These are phyloP conservation scores for Sciurus carolinensis DNA, from an alignment of 2,797 vertebrate genomes.

Conservation along the genomic window DNA sequence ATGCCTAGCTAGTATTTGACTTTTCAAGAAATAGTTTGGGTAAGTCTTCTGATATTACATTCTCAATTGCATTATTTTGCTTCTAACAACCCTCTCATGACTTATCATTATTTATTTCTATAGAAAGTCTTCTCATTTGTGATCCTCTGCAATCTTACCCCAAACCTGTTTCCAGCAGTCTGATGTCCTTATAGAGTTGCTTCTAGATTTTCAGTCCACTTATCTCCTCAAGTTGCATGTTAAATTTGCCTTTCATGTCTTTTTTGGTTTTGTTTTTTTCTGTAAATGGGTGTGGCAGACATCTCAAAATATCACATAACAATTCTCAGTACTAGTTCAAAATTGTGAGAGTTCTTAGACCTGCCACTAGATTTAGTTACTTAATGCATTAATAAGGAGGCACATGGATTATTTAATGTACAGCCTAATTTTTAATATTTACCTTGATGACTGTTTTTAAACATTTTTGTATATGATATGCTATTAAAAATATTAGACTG, in stretches of 20 bases:
- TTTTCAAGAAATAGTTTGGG: conserved; percentile 2
- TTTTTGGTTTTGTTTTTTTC: background rate
- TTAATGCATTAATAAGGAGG: background rate
- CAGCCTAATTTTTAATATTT: background rate
- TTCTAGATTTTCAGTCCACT: background rate
- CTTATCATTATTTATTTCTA: background rate
- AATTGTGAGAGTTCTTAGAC: background rate
- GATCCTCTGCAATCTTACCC: background rate
- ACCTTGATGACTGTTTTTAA: background rate
- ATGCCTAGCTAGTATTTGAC: background rate
- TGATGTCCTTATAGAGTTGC: background rate
- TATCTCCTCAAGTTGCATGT: background rate
- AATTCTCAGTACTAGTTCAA: background rate
- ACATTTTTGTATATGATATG: background rate
- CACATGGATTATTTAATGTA: background rate
- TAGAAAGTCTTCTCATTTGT: background rate
- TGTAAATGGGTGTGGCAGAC: background rate
- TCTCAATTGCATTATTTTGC: background rate
- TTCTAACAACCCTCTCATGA: background rate
- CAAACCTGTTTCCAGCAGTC: background rate
- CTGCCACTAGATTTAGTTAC: background rate
- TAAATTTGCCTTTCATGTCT: conserved; percentile 5
- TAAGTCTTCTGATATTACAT: background rate
- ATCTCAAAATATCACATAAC: background rate
- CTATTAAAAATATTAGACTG: conserved; percentile 32